Evolutionary conservation across 2,888 invertebrate species (phyloP), one percentile per base, ranked within the genome.

Genomic region (Acrocera orbiculus): DNA sequence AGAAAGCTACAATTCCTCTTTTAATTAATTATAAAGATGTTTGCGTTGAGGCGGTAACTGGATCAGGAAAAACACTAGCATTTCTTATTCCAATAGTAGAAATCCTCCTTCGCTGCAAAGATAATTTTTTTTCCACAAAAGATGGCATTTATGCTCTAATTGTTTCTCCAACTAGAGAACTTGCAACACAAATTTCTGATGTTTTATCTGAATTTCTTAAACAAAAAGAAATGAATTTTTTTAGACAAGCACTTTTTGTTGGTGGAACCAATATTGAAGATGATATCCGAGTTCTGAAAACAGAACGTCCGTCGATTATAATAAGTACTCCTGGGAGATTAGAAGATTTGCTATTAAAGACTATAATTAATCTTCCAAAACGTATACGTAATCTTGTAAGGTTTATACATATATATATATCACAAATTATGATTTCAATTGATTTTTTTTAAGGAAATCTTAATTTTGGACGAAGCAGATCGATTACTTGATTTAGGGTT

Each of bases 391-490:
- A 77, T 48, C 58, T 89, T 66, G 83, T 83, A 61, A 58, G 61
- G 9, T 10, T 17, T 33, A 13, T 13, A 26, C 9, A 11, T 20
- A 22, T 22, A n/a, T n/a, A n/a, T n/a, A n/a, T n/a, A n/a, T n/a
- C n/a, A n/a, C n/a, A n/a, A n/a, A n/a, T n/a, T n/a, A 31, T 11
- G 11, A 19, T 25, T 38, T 19, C 20, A 32, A 27, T 35, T 20
- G 4, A 25, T 34, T 32, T 24, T 6, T 42, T 62, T 60, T 17
- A 48, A 83, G 76, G 95, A 98, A 60, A 66, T 98, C 26, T 59
- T 98, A 22, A 74, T 99, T 2, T 64, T 98, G 16, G 98, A 99
- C 55, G 98, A 98, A 66, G 96, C 96, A 0, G 98, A 99, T 58
- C 72, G 89, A 27, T 66, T 98, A 9, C 63, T 96, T 17, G 93